Base-by-base conservation (phyloP, 2,113 vertebrate genomes). In the Hiodon alosoides region DNA sequence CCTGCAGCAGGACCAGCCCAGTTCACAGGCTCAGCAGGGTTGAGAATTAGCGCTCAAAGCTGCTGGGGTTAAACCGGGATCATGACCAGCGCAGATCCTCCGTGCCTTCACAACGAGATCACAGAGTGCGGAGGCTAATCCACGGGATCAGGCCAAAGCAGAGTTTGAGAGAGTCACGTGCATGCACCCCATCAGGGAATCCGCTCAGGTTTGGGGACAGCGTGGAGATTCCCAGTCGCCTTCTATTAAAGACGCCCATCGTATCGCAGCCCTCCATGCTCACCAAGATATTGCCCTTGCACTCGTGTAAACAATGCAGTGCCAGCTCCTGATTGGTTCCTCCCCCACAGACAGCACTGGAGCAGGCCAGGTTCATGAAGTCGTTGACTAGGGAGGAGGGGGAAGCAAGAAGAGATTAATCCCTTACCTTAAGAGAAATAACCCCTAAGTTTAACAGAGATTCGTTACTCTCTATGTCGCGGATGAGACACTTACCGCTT, bases 301-400 rank as follows among this genome's bases (percentile, higher is more conserved):
- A 91, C 87, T 97, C 93, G 0, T 98, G 90, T 76, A 99, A 88
- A 87, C 91, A 97, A 82, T 99, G 97, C 83, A 95, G 87, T 0
- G 94, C 93, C 79, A 99, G 85, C 86, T 99, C 97, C 90, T 98
- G 97, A 89, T 99, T 99, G 81, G 96, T 98, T 79, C 97, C 97
- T 68, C 90, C 97, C 47, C 97, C 96, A 76, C 87, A 92, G 81
- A 99, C 86, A 79, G 93, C 94, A 78, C 95, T 99, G 80, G 97
- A 99, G 81, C 96, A 99, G 75, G 97, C 94, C 79, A 98, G 91
- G 76, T 94, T 94, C 87, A 98, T 90, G 76, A 99, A 90, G 82
- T 93, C 91, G 80, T 95, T 90, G 88, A 99, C 97, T 98, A 10
- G 82, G 54, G 17, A 47, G 59, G 17, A 3, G 16, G 50, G 47